Base-by-base conservation (phyloP, 2,888 invertebrate species). In the Limnephilus auricula region DNA sequence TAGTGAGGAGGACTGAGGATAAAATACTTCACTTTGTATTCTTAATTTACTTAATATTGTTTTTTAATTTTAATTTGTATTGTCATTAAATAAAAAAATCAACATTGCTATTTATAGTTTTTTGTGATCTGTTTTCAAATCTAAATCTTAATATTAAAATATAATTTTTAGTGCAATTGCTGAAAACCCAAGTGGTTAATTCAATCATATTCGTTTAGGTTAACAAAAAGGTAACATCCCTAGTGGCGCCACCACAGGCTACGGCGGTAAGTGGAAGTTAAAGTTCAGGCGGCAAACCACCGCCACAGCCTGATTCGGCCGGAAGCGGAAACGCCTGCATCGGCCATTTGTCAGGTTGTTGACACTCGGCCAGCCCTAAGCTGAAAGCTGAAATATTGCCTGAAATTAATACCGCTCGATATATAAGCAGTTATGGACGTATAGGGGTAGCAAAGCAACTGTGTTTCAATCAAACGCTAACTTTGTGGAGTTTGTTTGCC, bases 221-320 rank as follows among this genome's bases (percentile, higher is more conserved):
- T 65, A 9, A 25, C 25, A 65, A 65, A 50, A 65, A 65, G n/a
- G 9, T 25, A 25, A n/a, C 65, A 65, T n/a, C 65, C 65, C 65
- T 65, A 65, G 6, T n/a, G 65, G 65, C 25, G 65, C 65, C 65
- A 25, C 65, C 25, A 65, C 13, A 34, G 80, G 80, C 18, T 15
- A 34, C 80, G 82, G 82, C 82, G 82, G 65, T n/a, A 9, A 65
- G 65, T n/a, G 82, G 82, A 82, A 82, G 34, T 82, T 34, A 82
- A 30, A 34, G 85, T 85, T 40, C 40, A 15, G 85, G 25, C 85
- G 37, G 85, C 34, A 85, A 40, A 37, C 40, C 40, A 40, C 30
- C 85, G 85, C 85, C 85, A 40, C 85, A 85, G 85, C 34, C 85
- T 40, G 40, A 85, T 85, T 40, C 85, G 85, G n/a, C 85, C 85